Base-by-base conservation (phyloP, 2,888 invertebrate genomes). In the Drosophila anomalata region DNA sequence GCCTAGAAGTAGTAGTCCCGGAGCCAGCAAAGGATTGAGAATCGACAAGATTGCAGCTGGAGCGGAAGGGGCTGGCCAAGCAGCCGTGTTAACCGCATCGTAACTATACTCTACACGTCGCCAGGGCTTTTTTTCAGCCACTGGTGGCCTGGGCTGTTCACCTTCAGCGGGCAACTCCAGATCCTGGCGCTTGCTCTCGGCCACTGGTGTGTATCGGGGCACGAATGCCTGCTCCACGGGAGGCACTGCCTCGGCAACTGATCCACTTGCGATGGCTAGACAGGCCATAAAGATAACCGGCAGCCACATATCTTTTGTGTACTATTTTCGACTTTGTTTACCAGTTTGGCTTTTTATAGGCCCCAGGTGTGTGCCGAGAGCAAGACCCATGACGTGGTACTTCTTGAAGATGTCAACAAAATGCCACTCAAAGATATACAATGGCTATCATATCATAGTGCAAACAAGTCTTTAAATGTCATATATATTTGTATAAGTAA, bases 131-230 rank as follows among this genome's bases (percentile, higher is more conserved):
- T 53, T 63, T 2, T 60, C 17, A n/a, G 48, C 58, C 3, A 14
- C 58, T 3, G 52, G 8, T 6, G 55, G 48, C 2, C 67, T n/a
- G 0, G 42, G 36, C 31, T 47, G 67, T 4, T 67, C 68, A 1
- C 24, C 46, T 0, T 66, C 12, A 8, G 67, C 29, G 11, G 51
- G 41, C 29, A 79, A 20, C 1, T 79, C 59, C 50, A 59, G 54
- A 0, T 80, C 81, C 69, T 72, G 55, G n/a, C 73, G 73, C 29
- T 79, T 86, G 52, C 71, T 74, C 4, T 86, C 83, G 0, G 73
- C 55, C 7, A 76, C 41, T 3, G 78, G 72, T 0, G 79, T 87
- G 26, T 82, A 84, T 5, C 88, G 83, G 1, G 80, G 69, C 8
- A 51, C 31, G 50, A 59, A 73, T 2, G 48, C 5, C 33, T 59